phyloP scores from a whole-genome alignment of 2,113 vertebrate species.

The Daphoenositta chrysoptera region DNA sequence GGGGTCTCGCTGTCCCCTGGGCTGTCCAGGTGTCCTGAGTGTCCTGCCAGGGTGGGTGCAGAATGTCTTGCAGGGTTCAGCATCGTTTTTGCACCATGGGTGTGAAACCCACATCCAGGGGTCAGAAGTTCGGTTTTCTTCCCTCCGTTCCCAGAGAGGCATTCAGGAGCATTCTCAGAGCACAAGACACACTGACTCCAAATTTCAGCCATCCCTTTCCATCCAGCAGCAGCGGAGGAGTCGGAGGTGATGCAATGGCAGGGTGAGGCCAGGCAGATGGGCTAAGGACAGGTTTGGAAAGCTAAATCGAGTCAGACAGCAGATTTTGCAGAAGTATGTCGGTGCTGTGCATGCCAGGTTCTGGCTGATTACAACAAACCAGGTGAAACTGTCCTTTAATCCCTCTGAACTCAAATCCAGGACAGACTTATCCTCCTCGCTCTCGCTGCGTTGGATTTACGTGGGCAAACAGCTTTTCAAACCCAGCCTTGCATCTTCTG shows the following conservation, averaged over 20 bases:
- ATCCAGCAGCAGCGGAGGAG: neutral
- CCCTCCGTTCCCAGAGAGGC: neutral
- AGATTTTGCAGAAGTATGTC: conserved; percentile 16
- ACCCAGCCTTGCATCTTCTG: neutral
- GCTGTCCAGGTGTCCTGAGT: neutral
- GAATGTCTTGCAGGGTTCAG: neutral
- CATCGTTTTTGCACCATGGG: fast-evolving
- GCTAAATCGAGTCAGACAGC: neutral
- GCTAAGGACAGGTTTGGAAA: conserved; percentile 33
- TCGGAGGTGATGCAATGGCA: neutral
- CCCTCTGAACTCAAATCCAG: neutral
- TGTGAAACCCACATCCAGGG: neutral
- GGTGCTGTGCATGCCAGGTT: neutral
- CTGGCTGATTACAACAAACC: neutral
- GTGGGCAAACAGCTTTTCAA: neutral
- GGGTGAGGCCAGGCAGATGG: neutral
- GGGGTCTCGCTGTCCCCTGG: neutral
- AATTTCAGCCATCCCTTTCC: neutral
- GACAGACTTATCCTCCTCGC: fast-evolving
- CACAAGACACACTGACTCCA: neutral
- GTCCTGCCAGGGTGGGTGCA: neutral
- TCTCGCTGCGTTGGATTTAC: neutral
- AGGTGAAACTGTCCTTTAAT: conserved; percentile 4
- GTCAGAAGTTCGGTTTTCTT: neutral
- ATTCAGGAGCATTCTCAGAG: neutral